A percentile compares a stretch with the other conserved stretches of the same genome.
Conservation (phyloP, 2,888 invertebrate species). For the Cerceris ruficornis region DNA sequence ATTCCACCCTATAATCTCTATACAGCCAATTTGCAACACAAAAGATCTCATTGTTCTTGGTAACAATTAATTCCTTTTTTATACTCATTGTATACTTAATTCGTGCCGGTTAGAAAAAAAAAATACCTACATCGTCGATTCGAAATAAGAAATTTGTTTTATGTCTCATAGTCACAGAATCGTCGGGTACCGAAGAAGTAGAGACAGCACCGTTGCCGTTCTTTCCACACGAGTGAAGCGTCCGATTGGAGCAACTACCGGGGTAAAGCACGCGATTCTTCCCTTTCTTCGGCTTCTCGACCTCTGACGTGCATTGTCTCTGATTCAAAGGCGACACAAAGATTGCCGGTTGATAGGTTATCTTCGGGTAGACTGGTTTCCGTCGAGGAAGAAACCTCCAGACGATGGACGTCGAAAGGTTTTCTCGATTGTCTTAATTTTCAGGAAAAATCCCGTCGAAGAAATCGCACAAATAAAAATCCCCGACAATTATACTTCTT, state of each 20-base stretch:
- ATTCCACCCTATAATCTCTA: no score
- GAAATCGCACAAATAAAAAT: background rate
- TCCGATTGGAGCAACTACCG: conserved; percentile 51
- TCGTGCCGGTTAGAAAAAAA: no score
- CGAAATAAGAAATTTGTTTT: conserved; percentile 9
- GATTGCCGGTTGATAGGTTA: conserved; percentile 65
- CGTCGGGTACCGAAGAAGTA: conserved; percentile 27
- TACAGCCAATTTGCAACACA: no score
- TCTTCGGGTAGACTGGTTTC: conserved; percentile 54
- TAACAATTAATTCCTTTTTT: no score
- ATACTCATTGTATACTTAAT: no score
- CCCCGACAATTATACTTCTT: no score
- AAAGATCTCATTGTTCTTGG: no score
- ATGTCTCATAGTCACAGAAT: background rate
- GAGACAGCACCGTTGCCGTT: conserved; percentile 44
- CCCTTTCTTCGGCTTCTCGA: conserved; percentile 51
- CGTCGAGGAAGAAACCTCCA: conserved; percentile 47
- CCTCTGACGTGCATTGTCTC: conserved; percentile 65
- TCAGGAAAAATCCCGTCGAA: conserved; percentile 12
- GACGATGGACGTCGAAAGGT: conserved; percentile 44
- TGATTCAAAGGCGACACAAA: conserved; percentile 64
- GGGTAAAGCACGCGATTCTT: conserved; percentile 54
- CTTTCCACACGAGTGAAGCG: conserved; percentile 59
- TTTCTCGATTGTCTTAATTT: conserved; percentile 54
- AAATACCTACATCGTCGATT: no score